phyloP scores from a whole-genome alignment of 2,797 vertebrate genomes.

The Mus minutoides region DNA sequence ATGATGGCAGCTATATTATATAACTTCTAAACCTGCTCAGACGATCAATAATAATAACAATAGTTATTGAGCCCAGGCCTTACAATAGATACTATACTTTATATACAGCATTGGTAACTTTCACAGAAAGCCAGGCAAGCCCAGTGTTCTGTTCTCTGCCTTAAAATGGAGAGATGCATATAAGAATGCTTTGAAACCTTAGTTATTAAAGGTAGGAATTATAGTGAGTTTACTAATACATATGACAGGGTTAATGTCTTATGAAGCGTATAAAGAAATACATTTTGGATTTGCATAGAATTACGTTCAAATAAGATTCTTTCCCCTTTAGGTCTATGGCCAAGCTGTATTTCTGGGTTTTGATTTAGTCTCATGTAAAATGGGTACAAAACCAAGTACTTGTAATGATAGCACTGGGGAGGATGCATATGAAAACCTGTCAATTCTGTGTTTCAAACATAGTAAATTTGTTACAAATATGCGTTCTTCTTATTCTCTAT shows the following conservation, averaged over 20 bases:
- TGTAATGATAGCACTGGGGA: not conserved
- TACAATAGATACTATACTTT: not conserved
- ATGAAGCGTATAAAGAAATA: not conserved
- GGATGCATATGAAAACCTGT: not conserved
- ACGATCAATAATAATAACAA: not conserved
- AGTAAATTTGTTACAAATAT: not conserved
- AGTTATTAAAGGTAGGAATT: not conserved
- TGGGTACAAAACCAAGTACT: no score
- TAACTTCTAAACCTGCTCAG: not conserved
- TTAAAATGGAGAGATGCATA: not conserved
- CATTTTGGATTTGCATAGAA: not conserved
- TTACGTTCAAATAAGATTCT: not conserved
- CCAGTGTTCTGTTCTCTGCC: not conserved
- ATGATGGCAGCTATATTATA: not conserved
- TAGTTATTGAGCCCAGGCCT: not conserved
- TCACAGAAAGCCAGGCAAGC: not conserved
- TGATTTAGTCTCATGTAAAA: not conserved
- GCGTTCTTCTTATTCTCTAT: not conserved
- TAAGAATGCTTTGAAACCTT: constrained; percentile 5
- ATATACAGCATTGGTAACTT: not conserved
- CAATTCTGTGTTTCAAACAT: not conserved
- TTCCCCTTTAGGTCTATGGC: not conserved
- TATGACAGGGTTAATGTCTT: not conserved
- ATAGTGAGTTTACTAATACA: not conserved
- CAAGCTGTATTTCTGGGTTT: not conserved